Percentiles rank a stretch among this genome's conserved stretches.
phyloP scores from a whole-genome alignment of 2,797 vertebrate species.

The Tympanoctomys barrerae region DNA sequence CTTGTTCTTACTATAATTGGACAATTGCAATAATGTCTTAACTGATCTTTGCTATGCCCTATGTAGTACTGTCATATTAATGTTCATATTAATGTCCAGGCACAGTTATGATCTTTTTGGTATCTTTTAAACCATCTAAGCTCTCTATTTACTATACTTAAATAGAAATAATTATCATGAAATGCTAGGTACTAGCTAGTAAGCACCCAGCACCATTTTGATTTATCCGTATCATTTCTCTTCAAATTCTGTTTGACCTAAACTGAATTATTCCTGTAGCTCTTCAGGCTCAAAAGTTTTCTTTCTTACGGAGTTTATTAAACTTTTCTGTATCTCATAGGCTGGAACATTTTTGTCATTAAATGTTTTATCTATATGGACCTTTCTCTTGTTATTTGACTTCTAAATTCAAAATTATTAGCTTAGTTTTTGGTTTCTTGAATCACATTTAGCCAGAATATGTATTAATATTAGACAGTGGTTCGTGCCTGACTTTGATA shows the following conservation, averaged over 20 bases:
- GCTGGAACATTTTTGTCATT: background rate
- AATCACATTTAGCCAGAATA: background rate
- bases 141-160: background rate
- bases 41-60: background rate
- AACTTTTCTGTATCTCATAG: background rate
- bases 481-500: background rate
- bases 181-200: background rate
- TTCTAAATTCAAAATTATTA: background rate
- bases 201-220: background rate
- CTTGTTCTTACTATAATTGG: background rate
- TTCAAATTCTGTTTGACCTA: background rate
- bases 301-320: background rate
- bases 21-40: background rate
- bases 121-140: background rate
- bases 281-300: background rate
- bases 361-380: background rate
- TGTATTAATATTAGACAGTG: background rate
- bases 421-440: background rate
- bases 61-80: background rate
- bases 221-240: background rate
- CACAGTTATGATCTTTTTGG: background rate
- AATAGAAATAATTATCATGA: slow-evolving; percentile 11
- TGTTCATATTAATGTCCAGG: slow-evolving; percentile 23
- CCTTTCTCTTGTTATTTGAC: background rate
- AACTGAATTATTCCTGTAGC: background rate